Base-by-base conservation (phyloP, 2,888 invertebrate species). In the Drosophila diplacantha region DNA sequence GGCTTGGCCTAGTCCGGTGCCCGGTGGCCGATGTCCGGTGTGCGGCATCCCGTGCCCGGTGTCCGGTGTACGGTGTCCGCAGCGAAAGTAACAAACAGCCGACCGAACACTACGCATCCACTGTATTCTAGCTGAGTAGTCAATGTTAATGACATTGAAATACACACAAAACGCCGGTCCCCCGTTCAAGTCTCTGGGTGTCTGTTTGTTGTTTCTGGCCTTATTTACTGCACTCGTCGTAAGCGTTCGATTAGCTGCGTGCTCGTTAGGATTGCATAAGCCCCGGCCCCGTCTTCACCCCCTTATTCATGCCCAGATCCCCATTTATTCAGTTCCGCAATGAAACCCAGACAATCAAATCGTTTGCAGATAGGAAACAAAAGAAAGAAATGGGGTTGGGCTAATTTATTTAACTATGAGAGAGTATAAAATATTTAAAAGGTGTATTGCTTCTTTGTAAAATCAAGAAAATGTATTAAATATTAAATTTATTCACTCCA, bases 91-190 rank as follows among this genome's bases (percentile, higher is more conserved):
- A 56, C 55, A 62, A 43, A 51, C 37, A 56, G 47, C 41, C 39
- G 37, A 49, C 9, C 32, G 22, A 14, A 41, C 29, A 26, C 37
- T 50, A 35, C 44, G 46, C 41, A 49, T 44, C 62, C 46, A 64
- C 65, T 60, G 61, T 49, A 73, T 72, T 77, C 65, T 54, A 71
- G 81, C 71, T 81, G 79, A 79, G 55, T 73, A 63, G 81, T 66
- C 76, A 81, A 72, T 72, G 66, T 56, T 71, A 79, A 73, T 80
- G 81, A 71, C 79, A 81, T 76, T 79, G 79, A 81, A 66, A 44
- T 46, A 58, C 32, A 46, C 47, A 53, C 59, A 49, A 49, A 60
- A 49, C 9, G 49, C 38, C 34, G 35, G 34, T 39, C 37, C 44
- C 31, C 38, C 2, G 35, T 46, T 29, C 44, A 5, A 26, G 32